Base-by-base conservation (phyloP, 1,140 invertebrate genomes). In the Lasioglossum baleicum region DNA sequence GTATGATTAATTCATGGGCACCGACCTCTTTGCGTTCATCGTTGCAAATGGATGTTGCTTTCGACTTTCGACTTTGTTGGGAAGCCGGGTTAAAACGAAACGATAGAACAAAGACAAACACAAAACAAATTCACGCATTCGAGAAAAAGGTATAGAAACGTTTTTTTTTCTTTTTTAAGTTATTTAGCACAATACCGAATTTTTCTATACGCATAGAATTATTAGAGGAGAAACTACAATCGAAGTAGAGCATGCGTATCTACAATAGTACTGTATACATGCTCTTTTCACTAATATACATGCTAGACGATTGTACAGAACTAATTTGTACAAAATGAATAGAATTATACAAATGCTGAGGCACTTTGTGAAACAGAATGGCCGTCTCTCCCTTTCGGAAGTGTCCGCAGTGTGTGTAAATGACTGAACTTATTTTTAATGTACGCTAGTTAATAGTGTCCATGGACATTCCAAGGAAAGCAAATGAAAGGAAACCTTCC, bases 341-440 rank as follows among this genome's bases (percentile, higher is more conserved):
- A 70, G 70, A 35, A 42, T 53, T 48, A 78, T 72, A 65, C 77
- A 75, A 35, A 83, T 79, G 60, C 63, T 44, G 17, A 68, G 69
- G 56, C 31, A 53, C n/a, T 70, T 85, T 26, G 26, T 71, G 61
- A 76, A 86, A 87, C 64, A 74, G 58, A 77, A 81, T 70, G 81
- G 64, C 82, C 82, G 80, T 81, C 74, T 85, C 82, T 83, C 82
- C 83, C 83, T 75, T 89, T 89, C 83, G 86, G 88, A 89, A 90
- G 76, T 63, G 81, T 89, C 75, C 75, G 81, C 87, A 83, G 71
- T 83, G 80, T 51, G 68, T 90, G 83, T 88, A 90, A 90, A 89
- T 90, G 87, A 89, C 83, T 90, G 83, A 89, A 87, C 73, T 88
- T 90, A 89, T 88, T 90, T 90, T 90, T 89, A 89, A 89, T 80